A percentile compares a stretch with the other conserved stretches of the same genome.
These are phyloP conservation scores for Hyalella azteca DNA, from an alignment of 2,888 invertebrate species.

Conservation along the genomic window DNA sequence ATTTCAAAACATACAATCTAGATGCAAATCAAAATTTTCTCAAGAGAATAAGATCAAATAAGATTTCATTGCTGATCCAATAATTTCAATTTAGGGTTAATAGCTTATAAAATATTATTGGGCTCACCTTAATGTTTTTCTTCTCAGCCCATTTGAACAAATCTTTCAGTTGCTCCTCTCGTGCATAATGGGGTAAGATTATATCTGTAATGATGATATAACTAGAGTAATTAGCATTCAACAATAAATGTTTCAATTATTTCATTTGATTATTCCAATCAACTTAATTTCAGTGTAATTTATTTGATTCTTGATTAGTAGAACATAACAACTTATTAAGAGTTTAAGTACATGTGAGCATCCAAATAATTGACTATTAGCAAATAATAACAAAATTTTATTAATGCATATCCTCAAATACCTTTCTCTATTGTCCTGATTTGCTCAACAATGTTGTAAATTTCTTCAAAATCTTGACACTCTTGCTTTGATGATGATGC, in stretches of 20 bases:
- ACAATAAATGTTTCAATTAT: too few relatives aligned
- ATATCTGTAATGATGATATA: constrained; percentile 42
- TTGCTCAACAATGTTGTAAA: constrained; percentile 46
- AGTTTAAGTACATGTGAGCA: not conserved
- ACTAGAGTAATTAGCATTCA: too few relatives aligned
- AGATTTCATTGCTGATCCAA: too few relatives aligned
- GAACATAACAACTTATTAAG: not conserved
- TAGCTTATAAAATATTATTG: not conserved
- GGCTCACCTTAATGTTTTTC: constrained; percentile 48
- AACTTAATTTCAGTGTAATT: too few relatives aligned
- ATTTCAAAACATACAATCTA: too few relatives aligned
- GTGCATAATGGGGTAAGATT: constrained; percentile 43
- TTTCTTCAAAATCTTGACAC: constrained; percentile 46
- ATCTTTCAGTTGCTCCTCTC: constrained; percentile 45
- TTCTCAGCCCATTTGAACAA: constrained; percentile 49
- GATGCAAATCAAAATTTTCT: too few relatives aligned
- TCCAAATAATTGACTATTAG: not conserved
- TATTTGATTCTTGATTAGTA: too few relatives aligned
- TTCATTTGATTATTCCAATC: too few relatives aligned
- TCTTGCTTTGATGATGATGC: constrained; percentile 40
- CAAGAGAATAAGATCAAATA: too few relatives aligned
- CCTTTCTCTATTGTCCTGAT: constrained; percentile 47
- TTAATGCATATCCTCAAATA: not conserved
- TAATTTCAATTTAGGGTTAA: too few relatives aligned
- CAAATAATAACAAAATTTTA: not conserved